Base-by-base conservation (phyloP, 1,140 invertebrate genomes). In the Drosophila bifasciata region DNA sequence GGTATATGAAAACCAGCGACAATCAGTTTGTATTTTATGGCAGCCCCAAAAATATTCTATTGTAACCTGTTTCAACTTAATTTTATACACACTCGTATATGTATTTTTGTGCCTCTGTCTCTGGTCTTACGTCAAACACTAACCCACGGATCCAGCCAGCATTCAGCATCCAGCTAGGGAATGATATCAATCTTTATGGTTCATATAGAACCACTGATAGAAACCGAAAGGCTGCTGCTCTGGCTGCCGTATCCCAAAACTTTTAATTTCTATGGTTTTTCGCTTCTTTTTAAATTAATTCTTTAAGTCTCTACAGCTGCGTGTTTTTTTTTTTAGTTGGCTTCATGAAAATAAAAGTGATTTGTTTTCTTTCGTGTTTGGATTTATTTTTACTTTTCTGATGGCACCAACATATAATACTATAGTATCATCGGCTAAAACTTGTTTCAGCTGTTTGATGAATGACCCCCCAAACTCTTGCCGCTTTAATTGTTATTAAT, bases 121-220 rank as follows among this genome's bases (percentile, higher is more conserved):
- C 28, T 5, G 11, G 19, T 5, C 44, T 80, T 63, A 64, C 81
- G 81, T 86, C 72, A 86, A 86, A 13, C 44, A 49, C 32, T 23
- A 56, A 17, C 49, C 21, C 25, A 28, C 11, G 32, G 48, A 63
- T 67, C 75, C 50, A 63, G 43, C 66, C 23, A 25, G 50, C 50
- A 21, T 21, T 3, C 19, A 63, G 43, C 66, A 76, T 64, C 70
- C 23, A 25, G 50, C 48, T n/a, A n/a, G n/a, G 43, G 44, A 25
- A 64, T 51, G 83, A 86, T 86, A 86, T 86, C 83, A 84, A 86
- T 86, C 81, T 86, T 85, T 81, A 80, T 86, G 67, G 77, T 74
- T 80, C 80, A 81, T 39, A 71, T 39, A 5, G 32, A 5, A 51
- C 46, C 59, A 72, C 48, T 41, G 48, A 66, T 41, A 55, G 80